A percentile compares a stretch with the other conserved stretches of the same genome.
These are phyloP conservation scores for Urechis unicinctus DNA, from an alignment of 2,888 invertebrate species.

Conservation along the genomic window DNA sequence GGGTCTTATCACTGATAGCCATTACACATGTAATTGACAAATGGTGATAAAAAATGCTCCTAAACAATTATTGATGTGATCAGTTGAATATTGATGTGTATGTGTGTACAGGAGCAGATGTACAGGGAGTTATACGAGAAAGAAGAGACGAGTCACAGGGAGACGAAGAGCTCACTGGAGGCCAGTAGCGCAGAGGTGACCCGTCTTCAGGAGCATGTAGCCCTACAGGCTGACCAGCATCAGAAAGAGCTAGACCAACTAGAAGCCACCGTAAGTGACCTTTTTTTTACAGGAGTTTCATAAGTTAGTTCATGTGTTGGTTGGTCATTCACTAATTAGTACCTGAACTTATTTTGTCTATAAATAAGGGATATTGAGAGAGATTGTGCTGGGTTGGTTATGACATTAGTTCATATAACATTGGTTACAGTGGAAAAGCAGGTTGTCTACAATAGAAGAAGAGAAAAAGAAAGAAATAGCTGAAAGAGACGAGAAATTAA, in stretches of 20 bases:
- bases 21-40: too few relatives aligned
- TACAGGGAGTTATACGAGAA: slow-evolving; percentile 25
- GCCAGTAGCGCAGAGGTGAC: slow-evolving; percentile 2
- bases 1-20: too few relatives aligned
- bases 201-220: slow-evolving; percentile 15
- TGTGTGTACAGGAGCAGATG: slow-evolving; percentile 29
- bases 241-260: slow-evolving; percentile 20
- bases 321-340: too few relatives aligned
- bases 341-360: too few relatives aligned
- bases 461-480: slow-evolving; percentile 39
- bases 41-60: too few relatives aligned
- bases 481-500: slow-evolving; percentile 38
- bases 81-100: too few relatives aligned
- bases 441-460: slow-evolving; percentile 22
- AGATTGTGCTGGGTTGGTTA: too few relatives aligned
- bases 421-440: too few relatives aligned
- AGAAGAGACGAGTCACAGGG: slow-evolving; percentile 23
- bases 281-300: neutral
- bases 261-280: slow-evolving; percentile 6
- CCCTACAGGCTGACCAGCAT: slow-evolving; percentile 20
- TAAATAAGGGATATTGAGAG: too few relatives aligned
- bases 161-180: slow-evolving; percentile 21
- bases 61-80: too few relatives aligned
- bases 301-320: too few relatives aligned
- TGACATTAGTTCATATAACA: too few relatives aligned